These are phyloP conservation scores for Unio pictorum DNA, from an alignment of 2,888 invertebrate species.

Conservation along the genomic window DNA sequence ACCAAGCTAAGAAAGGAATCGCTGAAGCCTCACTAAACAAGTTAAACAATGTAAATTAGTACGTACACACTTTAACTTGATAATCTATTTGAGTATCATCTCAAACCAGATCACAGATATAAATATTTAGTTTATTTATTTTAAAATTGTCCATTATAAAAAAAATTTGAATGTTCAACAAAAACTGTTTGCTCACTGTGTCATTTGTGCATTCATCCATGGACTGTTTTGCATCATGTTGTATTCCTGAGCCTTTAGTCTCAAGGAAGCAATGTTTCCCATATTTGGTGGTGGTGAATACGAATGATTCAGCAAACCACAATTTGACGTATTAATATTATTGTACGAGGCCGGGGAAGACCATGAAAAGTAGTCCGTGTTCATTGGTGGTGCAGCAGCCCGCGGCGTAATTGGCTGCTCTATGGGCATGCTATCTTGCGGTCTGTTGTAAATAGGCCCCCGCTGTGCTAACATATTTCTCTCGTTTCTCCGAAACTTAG, in stretches of 20 bases:
- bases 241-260: constrained; percentile 78
- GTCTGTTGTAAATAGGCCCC: constrained; percentile 54
- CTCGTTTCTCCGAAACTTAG: constrained; percentile 94
- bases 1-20: too few relatives aligned
- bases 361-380: constrained; percentile 65
- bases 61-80: too few relatives aligned
- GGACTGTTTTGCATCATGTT: constrained; percentile 61
- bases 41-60: too few relatives aligned
- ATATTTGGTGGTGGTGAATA: constrained; percentile 59
- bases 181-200: constrained; percentile 31
- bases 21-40: too few relatives aligned
- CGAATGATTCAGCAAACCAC: constrained; percentile 61
- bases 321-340: constrained; percentile 56
- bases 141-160: too few relatives aligned
- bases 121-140: too few relatives aligned
- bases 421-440: constrained; percentile 61
- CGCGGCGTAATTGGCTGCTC: constrained; percentile 70
- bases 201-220: constrained; percentile 47
- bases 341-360: constrained; percentile 56
- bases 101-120: too few relatives aligned
- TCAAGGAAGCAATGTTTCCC: constrained; percentile 73
- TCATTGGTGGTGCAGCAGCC: constrained; percentile 47
- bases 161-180: too few relatives aligned
- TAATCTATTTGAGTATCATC: too few relatives aligned
- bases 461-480: constrained; percentile 77